Conservation (phyloP, 2,113 vertebrate species). For the Chlamydotis undulata region DNA sequence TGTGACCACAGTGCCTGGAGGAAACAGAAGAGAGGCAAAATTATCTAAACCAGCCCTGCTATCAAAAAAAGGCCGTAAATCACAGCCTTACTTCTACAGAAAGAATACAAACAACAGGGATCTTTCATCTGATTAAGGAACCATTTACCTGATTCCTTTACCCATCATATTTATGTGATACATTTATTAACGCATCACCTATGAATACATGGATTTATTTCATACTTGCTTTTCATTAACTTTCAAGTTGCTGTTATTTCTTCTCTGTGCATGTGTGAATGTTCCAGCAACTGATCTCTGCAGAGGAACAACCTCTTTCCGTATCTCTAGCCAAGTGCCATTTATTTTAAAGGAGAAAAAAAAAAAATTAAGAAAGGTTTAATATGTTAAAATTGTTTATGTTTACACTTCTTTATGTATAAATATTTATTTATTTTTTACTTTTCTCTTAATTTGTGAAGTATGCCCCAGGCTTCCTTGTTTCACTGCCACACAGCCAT, state of each 20-base stretch:
- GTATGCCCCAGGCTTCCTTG: background rate
- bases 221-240: conserved; percentile 4
- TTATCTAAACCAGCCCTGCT: background rate
- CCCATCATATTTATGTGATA: conserved; percentile 7
- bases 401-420: background rate
- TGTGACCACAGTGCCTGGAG: background rate
- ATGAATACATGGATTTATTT: conserved; percentile 25
- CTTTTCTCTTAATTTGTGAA: background rate
- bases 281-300: background rate
- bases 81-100: background rate
- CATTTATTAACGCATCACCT: conserved; percentile 30
- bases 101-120: background rate
- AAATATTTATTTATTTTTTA: background rate
- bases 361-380: background rate
- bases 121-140: background rate
- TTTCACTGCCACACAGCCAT: background rate
- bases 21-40: conserved; percentile 5
- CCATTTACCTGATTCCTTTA: conserved; percentile 8
- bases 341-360: background rate
- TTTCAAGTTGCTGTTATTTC: background rate
- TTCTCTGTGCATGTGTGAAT: background rate
- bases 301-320: background rate
- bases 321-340: background rate
- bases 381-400: background rate
- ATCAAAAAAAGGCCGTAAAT: conserved; percentile 8